Evolutionary conservation across 2,797 vertebrate species (phyloP).

Genomic region (Aselliscus stoliczkanus): DNA sequence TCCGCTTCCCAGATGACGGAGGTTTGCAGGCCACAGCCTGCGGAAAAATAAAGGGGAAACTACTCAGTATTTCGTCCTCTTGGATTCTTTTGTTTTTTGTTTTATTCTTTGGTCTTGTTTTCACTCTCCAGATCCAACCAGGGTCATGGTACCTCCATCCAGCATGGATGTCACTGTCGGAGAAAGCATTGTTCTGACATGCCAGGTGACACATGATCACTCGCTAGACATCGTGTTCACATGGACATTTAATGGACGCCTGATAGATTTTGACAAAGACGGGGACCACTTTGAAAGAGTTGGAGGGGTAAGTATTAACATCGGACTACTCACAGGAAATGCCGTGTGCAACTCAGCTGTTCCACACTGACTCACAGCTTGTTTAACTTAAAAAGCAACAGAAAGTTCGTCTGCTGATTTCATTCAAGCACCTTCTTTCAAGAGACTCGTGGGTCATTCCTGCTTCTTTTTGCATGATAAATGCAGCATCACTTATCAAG

Average conservation of each 20-base stretch:
- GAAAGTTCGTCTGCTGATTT: not conserved
- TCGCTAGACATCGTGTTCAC: conserved; percentile 94
- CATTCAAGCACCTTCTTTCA: not conserved
- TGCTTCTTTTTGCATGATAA: not conserved
- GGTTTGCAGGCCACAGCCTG: not conserved
- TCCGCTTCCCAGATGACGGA: not conserved
- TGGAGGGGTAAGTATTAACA: conserved; percentile 92
- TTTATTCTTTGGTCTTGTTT: not conserved
- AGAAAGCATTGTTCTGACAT: conserved; percentile 95
- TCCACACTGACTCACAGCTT: not conserved
- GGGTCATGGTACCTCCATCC: conserved; percentile 90
- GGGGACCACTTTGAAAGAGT: conserved; percentile 97
- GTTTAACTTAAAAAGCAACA: not conserved
- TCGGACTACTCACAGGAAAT: not conserved
- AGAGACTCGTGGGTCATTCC: not conserved
- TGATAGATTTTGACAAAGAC: conserved; percentile 94
- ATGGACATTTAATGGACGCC: conserved; percentile 96
- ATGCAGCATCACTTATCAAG: not conserved
- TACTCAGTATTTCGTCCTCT: not conserved
- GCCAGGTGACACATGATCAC: conserved; percentile 95
- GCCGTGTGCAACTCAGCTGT: not conserved
- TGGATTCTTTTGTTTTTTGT: not conserved
- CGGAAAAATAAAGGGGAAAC: not conserved
- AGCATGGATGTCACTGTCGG: conserved; percentile 96
- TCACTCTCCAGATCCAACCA: conserved; percentile 88